Evolutionary conservation across 2,888 invertebrate species (phyloP), one percentile per base, ranked within the genome.

Genomic region (Deilephila porcellus): DNA sequence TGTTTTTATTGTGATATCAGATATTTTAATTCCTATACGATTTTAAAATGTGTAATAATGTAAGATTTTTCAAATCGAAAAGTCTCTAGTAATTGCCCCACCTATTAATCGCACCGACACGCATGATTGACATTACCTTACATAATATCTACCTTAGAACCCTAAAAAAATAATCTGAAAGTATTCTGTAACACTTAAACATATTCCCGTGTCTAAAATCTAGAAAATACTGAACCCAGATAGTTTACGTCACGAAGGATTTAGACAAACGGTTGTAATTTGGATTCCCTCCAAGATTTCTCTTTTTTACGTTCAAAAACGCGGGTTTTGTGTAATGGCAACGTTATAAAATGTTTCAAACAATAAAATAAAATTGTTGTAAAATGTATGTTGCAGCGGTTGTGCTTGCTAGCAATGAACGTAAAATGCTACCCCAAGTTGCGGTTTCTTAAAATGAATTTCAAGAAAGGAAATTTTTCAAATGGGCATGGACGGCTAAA

Each of bases 221-320:
- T 59, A 64, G 25, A 63, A 56, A 53, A 29, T 45, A 45, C 29
- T 20, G 52, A 60, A 19, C 53, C 37, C 25, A 72, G 11, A 56
- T 34, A 67, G 64, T 67, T 34, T 59, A 67, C 34, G 19, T 37
- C 59, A 37, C 64, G 37, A 64, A 63, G 25, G 53, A 37, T 67
- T 72, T 67, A 37, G 37, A 71, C 53, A 56, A 60, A 53, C 20
- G 34, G 37, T 37, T 52, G 71, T 53, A 60, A 74, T 73, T 75
- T 74, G 74, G 74, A 74, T 70, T 56, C 70, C 45, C 53, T 63
- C 63, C 74, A 72, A 71, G 59, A 75, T 77, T 45, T 45, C 45
- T 67, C 37, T 63, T 73, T 73, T 67, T 52, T 52, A 20, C 67
- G 52, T 45, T 67, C 64, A 20, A 52, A 75, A 78, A 25, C 45